Percentiles rank a stretch among this genome's conserved stretches.
These are phyloP conservation scores for Paramacrobiotus metropolitanus DNA, from an alignment of 1,140 invertebrate species.

Conservation along the genomic window DNA sequence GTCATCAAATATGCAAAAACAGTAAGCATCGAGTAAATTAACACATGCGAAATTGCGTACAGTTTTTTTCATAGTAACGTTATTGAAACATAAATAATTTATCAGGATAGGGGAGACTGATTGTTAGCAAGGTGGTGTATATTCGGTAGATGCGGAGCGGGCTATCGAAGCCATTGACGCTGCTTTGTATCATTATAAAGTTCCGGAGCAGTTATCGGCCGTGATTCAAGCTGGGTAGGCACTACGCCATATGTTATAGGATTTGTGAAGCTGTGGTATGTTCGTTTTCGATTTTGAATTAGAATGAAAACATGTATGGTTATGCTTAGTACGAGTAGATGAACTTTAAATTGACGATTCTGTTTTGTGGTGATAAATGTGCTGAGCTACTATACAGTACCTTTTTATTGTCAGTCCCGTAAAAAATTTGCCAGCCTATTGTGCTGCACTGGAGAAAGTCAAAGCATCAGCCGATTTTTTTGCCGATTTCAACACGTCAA, in stretches of 20 bases:
- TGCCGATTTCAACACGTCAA: constrained; percentile 70
- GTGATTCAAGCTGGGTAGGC: constrained; percentile 42
- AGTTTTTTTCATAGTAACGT: too few relatives aligned
- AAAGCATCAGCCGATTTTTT: constrained; percentile 72
- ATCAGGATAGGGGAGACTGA: too few relatives aligned
- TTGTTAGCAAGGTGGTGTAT: neutral
- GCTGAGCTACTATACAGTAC: too few relatives aligned
- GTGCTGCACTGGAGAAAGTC: constrained; percentile 57
- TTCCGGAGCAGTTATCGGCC: constrained; percentile 55
- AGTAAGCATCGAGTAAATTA: neutral
- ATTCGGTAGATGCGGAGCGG: constrained; percentile 28
- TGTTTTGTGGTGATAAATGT: too few relatives aligned
- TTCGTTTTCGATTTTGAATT: too few relatives aligned
- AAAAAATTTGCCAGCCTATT: constrained; percentile 39
- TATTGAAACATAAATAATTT: too few relatives aligned
- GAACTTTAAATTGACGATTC: too few relatives aligned
- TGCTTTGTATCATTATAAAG: constrained; percentile 67
- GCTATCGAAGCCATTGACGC: constrained; percentile 55
- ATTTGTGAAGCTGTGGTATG: constrained; percentile 8
- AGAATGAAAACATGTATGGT: too few relatives aligned
- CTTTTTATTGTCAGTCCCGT: too few relatives aligned
- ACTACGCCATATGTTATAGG: constrained; percentile 4
- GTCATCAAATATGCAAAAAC: constrained; percentile 2
- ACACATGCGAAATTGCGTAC: too few relatives aligned
- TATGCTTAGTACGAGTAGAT: too few relatives aligned